These are phyloP conservation scores for Automeris io DNA, from an alignment of 2,888 invertebrate genomes.

Conservation along the genomic window DNA sequence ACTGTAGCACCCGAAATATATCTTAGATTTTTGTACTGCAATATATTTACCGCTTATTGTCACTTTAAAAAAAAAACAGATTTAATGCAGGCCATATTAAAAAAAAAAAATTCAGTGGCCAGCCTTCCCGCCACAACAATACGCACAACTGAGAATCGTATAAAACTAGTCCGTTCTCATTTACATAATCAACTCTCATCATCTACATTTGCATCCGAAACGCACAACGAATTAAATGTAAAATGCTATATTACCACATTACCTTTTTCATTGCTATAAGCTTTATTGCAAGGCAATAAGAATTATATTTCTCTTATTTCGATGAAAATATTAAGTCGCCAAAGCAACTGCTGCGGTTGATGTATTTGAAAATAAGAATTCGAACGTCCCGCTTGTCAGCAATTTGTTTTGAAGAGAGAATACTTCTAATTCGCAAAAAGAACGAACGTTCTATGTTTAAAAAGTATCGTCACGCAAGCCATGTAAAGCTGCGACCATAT, in stretches of 20 bases:
- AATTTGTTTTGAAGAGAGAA: conserved; percentile 75
- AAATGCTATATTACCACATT: conserved; percentile 28
- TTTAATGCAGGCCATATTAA: conserved; percentile 6
- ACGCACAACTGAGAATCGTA: conserved; percentile 36
- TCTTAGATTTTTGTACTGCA: too few relatives aligned
- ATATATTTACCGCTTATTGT: too few relatives aligned
- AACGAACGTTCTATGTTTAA: conserved; percentile 69
- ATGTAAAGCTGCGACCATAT: conserved; percentile 28
- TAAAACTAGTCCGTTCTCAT: conserved; percentile 43
- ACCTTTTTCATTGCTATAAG: conserved; percentile 14
- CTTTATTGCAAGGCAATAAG: conserved; percentile 16
- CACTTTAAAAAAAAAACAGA: too few relatives aligned
- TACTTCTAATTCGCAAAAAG: conserved; percentile 74
- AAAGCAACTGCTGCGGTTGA: conserved; percentile 38
- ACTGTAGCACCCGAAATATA: too few relatives aligned
- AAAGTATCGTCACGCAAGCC: conserved; percentile 70
- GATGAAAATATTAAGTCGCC: conserved; percentile 13
- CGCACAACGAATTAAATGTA: conserved; percentile 53
- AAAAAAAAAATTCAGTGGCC: conserved; percentile 20
- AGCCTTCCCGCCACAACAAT: conserved; percentile 33
- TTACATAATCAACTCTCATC: conserved; percentile 69
- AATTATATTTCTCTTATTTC: conserved; percentile 16
- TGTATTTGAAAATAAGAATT: conserved; percentile 61
- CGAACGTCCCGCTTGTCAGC: conserved; percentile 71
- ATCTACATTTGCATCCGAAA: conserved; percentile 62